Percentiles rank a stretch among this genome's conserved stretches.
These are phyloP conservation scores for Orthosia gracilis DNA, from an alignment of 2,888 invertebrate genomes.

Conservation along the genomic window DNA sequence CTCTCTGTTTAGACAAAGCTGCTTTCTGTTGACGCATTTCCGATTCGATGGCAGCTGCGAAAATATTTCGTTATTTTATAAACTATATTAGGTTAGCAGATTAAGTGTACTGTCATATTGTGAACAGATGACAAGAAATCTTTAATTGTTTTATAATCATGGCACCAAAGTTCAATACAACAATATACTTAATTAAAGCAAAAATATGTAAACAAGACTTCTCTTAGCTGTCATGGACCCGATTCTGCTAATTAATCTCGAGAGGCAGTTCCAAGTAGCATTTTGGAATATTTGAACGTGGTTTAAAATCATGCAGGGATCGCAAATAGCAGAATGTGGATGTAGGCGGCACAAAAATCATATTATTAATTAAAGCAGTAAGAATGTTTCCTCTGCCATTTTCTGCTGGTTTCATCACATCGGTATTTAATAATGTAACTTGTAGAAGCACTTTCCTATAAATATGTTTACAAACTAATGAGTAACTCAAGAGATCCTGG, in stretches of 20 bases:
- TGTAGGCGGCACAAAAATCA: slow-evolving; percentile 51
- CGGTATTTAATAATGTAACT: slow-evolving; percentile 24
- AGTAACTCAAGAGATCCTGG: slow-evolving; percentile 40
- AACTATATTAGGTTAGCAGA: slow-evolving; percentile 56
- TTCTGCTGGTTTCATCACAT: slow-evolving; percentile 52
- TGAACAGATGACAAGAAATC: neutral
- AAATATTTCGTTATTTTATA: slow-evolving; percentile 65
- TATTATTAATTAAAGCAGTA: slow-evolving; percentile 50
- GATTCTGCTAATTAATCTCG: slow-evolving; percentile 59
- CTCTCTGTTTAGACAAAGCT: slow-evolving; percentile 95
- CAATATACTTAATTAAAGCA: slow-evolving; percentile 67
- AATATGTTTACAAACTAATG: slow-evolving; percentile 43
- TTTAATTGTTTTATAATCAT: neutral
- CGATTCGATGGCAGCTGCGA: slow-evolving; percentile 93
- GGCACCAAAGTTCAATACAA: slow-evolving; percentile 46
- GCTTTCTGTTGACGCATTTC: slow-evolving; percentile 96
- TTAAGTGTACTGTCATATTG: slow-evolving; percentile 61
- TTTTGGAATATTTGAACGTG: slow-evolving; percentile 42
- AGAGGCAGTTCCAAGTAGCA: slow-evolving; percentile 59
- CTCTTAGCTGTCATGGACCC: slow-evolving; percentile 71
- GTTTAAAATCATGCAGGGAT: slow-evolving; percentile 61
- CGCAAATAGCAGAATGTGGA: slow-evolving; percentile 57
- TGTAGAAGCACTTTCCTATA: slow-evolving; percentile 46
- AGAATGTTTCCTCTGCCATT: slow-evolving; percentile 28
- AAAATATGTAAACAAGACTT: slow-evolving; percentile 64